A percentile compares a stretch with the other conserved stretches of the same genome.
Evolutionary conservation across 2,113 vertebrate genomes (phyloP).

Genomic region (Columba janthina): DNA sequence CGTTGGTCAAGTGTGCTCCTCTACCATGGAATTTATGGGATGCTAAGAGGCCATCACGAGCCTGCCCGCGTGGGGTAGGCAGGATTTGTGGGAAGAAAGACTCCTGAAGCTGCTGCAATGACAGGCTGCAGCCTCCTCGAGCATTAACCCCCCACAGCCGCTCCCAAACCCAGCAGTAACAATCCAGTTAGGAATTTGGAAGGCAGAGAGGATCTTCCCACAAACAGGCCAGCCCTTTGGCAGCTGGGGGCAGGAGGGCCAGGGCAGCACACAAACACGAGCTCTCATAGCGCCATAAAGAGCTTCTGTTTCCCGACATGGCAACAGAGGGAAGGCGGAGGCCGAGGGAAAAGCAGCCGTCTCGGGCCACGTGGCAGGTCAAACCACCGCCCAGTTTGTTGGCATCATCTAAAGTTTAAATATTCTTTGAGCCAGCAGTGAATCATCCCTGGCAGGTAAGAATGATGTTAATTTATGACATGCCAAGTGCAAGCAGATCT

Average conservation of each 20-base stretch:
- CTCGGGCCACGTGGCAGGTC: slow-evolving; percentile 46
- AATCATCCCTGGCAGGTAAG: slow-evolving; percentile 68
- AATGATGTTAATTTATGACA: slow-evolving; percentile 65
- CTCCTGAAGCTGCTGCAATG: not conserved
- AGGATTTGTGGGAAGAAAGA: not conserved
- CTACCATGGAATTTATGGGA: not conserved
- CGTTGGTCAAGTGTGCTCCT: not conserved
- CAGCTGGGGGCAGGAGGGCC: not conserved
- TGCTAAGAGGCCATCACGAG: not conserved
- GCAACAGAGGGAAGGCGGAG: not conserved
- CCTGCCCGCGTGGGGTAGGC: not conserved
- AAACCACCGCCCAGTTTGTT: slow-evolving; percentile 66
- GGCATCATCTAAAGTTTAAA: slow-evolving; percentile 58
- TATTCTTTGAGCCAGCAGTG: slow-evolving; percentile 39
- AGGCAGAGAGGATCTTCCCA: not conserved
- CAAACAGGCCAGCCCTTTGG: slow-evolving; percentile 32
- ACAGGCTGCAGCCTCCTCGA: not conserved
- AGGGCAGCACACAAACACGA: not conserved
- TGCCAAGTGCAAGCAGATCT: slow-evolving; percentile 63
- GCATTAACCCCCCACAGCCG: not conserved
- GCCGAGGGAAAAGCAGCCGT: slow-evolving; percentile 34
- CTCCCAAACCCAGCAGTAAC: not conserved
- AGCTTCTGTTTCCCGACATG: slow-evolving; percentile 50
- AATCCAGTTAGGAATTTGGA: not conserved
- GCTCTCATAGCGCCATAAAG: slow-evolving; percentile 9